phyloP scores from a whole-genome alignment of 2,797 vertebrate species.

The Crypturellus tataupa region DNA sequence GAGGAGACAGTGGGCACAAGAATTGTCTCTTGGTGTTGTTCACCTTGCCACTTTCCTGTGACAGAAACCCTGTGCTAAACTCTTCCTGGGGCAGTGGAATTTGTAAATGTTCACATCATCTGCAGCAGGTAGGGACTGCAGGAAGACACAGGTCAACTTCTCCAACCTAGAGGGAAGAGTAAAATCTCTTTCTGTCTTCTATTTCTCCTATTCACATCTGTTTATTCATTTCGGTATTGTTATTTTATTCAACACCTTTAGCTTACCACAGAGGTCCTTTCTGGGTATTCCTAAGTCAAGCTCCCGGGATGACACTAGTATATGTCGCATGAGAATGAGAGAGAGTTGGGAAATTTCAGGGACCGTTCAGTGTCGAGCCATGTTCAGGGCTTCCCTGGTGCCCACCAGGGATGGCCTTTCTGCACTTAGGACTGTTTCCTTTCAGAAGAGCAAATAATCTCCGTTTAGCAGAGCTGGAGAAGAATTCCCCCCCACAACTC shows the following conservation, averaged over 20 bases:
- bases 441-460: not conserved
- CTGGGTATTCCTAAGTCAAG: not conserved
- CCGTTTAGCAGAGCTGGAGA: not conserved
- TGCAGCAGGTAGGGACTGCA: constrained; percentile 34
- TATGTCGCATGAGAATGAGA: not conserved
- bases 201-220: not conserved
- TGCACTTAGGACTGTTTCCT: not conserved
- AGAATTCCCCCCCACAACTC: not conserved
- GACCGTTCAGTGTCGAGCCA: not conserved
- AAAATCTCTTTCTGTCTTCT: not conserved
- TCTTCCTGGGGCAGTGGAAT: not conserved
- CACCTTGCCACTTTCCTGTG: not conserved
- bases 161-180: not conserved
- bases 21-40: constrained; percentile 3
- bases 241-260: not conserved
- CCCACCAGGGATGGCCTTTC: not conserved
- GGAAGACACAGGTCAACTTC: not conserved
- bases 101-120: constrained; percentile 6
- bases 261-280: not conserved
- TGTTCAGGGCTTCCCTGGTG: not conserved
- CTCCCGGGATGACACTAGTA: not conserved
- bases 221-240: not conserved
- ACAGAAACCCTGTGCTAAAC: not conserved
- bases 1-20: not conserved
- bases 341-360: not conserved